These are phyloP conservation scores for Cartodere bifasciata DNA, from an alignment of 2,888 invertebrate species.

Conservation along the genomic window DNA sequence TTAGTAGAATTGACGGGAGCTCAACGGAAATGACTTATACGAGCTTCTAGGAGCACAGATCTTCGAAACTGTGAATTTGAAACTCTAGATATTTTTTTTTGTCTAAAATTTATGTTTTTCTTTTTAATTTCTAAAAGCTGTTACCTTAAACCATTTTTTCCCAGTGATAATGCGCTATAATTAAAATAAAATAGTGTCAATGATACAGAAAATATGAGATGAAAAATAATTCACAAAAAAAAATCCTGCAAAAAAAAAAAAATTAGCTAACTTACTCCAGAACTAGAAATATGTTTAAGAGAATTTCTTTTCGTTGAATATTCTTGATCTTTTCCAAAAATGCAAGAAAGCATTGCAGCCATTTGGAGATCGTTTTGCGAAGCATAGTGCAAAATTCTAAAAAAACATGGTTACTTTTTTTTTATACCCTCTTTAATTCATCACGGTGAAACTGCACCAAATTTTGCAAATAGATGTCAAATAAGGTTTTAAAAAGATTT, in stretches of 20 bases:
- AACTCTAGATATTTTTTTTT: background rate
- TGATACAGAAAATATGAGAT: conserved; percentile 5
- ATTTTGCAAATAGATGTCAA: too few species aligned
- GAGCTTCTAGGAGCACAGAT: too few species aligned
- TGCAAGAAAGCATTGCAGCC: conserved; percentile 85
- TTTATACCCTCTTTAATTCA: too few species aligned
- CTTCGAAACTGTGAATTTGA: too few species aligned
- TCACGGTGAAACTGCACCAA: too few species aligned
- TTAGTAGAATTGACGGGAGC: too few species aligned
- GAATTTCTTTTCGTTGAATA: conserved; percentile 20
- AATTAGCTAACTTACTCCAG: conserved; percentile 21
- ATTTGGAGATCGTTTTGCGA: conserved; percentile 78
- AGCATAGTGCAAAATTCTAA: conserved; percentile 69
- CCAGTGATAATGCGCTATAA: conserved; percentile 49
- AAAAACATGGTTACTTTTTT: too few species aligned
- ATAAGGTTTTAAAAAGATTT: too few species aligned
- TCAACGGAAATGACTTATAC: too few species aligned
- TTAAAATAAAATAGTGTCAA: conserved; percentile 32
- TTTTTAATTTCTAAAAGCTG: conserved; percentile 13
- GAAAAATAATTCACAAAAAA: too few species aligned
- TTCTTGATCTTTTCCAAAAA: conserved; percentile 52
- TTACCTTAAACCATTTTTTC: conserved; percentile 52
- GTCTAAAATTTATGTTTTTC: conserved; percentile 1
- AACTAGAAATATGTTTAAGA: conserved; percentile 20
- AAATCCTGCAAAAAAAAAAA: too few species aligned